These are phyloP conservation scores for Pseudoips prasinana DNA, from an alignment of 2,888 invertebrate genomes.

Conservation along the genomic window DNA sequence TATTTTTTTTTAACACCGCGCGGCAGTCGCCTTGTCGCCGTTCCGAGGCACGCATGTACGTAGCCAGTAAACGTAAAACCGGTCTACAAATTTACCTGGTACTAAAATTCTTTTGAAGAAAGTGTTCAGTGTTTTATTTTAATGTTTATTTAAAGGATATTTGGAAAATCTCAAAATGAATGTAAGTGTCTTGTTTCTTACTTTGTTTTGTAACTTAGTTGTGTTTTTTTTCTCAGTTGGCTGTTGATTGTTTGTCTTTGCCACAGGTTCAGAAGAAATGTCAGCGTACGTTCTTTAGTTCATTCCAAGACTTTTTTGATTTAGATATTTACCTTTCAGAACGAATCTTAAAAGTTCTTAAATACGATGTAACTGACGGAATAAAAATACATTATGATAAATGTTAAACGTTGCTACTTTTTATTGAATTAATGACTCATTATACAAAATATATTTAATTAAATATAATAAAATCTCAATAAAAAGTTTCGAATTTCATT, in stretches of 20 bases:
- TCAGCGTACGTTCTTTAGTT: no score
- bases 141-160: slow-evolving; percentile 30
- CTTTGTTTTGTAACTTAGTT: slow-evolving; percentile 6
- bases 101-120: slow-evolving; percentile 32
- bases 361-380: no score
- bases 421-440: no score
- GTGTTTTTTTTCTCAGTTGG: slow-evolving; percentile 10
- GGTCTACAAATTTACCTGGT: slow-evolving; percentile 24
- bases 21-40: slow-evolving; percentile 41
- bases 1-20: slow-evolving; percentile 33
- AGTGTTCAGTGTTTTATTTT: slow-evolving; percentile 32
- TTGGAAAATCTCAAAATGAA: slow-evolving; percentile 29
- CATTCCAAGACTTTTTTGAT: no score
- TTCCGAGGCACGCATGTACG: slow-evolving; percentile 24
- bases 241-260: slow-evolving; percentile 12
- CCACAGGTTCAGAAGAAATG: slow-evolving; percentile 4
- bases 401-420: no score
- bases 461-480: no score
- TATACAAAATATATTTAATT: no score
- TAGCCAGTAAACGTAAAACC: slow-evolving; percentile 15
- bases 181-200: slow-evolving; percentile 25
- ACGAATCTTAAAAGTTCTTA: no score
- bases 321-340: no score
- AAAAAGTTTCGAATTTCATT: no score
- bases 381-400: no score